phyloP scores from a whole-genome alignment of 2,113 vertebrate genomes.

The Calidris pugnax region DNA sequence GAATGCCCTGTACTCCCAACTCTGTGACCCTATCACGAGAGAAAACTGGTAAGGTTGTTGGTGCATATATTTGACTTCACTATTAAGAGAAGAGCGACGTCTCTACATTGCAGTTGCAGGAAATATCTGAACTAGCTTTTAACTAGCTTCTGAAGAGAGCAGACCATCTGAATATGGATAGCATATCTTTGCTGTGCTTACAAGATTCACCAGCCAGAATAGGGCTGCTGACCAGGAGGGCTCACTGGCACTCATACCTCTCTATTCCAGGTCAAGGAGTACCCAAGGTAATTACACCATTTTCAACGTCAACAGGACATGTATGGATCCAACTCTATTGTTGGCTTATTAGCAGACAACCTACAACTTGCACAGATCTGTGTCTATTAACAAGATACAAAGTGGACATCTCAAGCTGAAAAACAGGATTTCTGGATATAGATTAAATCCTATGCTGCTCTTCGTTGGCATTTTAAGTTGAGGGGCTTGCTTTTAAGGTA shows the following conservation, averaged over 20 bases:
- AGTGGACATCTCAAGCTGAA: background rate
- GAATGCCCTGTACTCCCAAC: background rate
- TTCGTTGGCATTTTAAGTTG: background rate
- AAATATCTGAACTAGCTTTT: background rate
- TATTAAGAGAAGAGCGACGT: background rate
- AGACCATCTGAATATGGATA: background rate
- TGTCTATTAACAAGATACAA: background rate
- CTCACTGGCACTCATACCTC: background rate
- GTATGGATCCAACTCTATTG: background rate
- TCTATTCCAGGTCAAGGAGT: background rate
- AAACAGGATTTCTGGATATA: background rate
- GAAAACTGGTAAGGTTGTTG: background rate
- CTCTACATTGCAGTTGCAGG: background rate
- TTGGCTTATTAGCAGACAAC: background rate
- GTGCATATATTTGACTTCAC: background rate
- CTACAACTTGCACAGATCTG: background rate
- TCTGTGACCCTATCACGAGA: background rate
- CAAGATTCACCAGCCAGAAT: background rate
- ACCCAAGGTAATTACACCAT: background rate
- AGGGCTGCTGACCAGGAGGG: background rate
- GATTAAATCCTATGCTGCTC: background rate
- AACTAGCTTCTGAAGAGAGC: background rate
- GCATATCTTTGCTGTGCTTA: background rate
- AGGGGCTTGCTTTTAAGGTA: background rate
- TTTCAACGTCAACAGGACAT: background rate